Evolutionary conservation across 2,797 vertebrate species (phyloP).

Genomic region (Luscinia megarhynchos): DNA sequence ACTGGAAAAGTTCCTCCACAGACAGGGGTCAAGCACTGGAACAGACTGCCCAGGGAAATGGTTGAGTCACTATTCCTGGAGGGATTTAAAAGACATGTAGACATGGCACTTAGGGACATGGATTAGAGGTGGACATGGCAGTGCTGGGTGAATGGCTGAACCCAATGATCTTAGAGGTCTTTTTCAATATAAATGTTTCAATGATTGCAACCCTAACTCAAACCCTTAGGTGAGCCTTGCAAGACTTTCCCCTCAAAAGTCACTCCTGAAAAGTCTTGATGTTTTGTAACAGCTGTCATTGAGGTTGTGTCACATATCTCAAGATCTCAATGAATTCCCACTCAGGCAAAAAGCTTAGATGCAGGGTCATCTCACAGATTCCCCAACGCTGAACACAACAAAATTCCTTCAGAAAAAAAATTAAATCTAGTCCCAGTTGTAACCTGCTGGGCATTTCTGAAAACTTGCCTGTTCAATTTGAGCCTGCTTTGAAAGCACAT

Average conservation of each 20-base stretch:
- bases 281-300: not conserved
- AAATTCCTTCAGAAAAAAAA: not conserved
- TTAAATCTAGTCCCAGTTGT: not conserved
- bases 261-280: not conserved
- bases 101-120: not conserved
- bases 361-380: not conserved
- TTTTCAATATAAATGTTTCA: not conserved
- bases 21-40: not conserved
- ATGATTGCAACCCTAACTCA: not conserved
- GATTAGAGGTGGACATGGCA: not conserved
- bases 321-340: not conserved
- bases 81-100: not conserved
- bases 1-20: not conserved
- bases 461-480: conserved; percentile 2
- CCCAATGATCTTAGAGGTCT: not conserved
- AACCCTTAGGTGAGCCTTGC: not conserved
- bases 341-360: not conserved
- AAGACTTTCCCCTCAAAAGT: not conserved
- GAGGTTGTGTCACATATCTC: not conserved
- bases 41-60: not conserved
- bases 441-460: not conserved
- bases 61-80: not conserved
- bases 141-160: not conserved
- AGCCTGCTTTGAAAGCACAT: not conserved
- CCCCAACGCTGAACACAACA: not conserved